Evolutionary conservation across 1,140 invertebrate genomes (phyloP).

Genomic region (Hermatobates lingyangjiaoensis): DNA sequence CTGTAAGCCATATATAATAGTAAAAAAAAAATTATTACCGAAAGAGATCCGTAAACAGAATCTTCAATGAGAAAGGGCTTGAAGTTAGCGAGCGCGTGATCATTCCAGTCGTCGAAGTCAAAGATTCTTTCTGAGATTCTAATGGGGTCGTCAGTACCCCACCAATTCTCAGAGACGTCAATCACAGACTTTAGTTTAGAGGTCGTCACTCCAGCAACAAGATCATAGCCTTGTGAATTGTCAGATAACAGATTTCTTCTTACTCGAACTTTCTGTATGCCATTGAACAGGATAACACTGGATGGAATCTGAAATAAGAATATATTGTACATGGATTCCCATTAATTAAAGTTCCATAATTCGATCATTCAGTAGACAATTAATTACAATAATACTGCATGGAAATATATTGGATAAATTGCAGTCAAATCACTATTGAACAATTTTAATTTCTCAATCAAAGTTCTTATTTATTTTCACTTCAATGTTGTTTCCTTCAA

Average conservation of each 20-base stretch:
- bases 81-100: constrained; percentile 80
- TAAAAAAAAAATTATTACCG: constrained; percentile 22
- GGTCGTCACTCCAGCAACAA: constrained; percentile 78
- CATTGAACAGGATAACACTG: constrained; percentile 77
- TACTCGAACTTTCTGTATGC: constrained; percentile 82
- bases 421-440: no score
- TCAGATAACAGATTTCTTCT: constrained; percentile 75
- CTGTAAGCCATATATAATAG: not conserved
- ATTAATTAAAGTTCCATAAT: no score
- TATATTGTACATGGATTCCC: no score
- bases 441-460: no score
- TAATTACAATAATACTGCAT: no score
- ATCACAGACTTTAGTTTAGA: constrained; percentile 71
- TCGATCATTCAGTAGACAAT: no score
- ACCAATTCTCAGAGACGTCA: constrained; percentile 88
- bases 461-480: no score
- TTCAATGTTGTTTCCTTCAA: no score
- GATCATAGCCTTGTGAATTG: constrained; percentile 78
- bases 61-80: constrained; percentile 67
- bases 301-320: constrained; percentile 34
- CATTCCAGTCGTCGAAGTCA: constrained; percentile 99
- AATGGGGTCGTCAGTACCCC: constrained; percentile 57
- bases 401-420: no score
- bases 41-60: constrained; percentile 53
- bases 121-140: constrained; percentile 76